Percentiles rank a stretch among this genome's conserved stretches.
These are phyloP conservation scores for Ceryle rudis DNA, from an alignment of 2,797 vertebrate species.

Conservation along the genomic window DNA sequence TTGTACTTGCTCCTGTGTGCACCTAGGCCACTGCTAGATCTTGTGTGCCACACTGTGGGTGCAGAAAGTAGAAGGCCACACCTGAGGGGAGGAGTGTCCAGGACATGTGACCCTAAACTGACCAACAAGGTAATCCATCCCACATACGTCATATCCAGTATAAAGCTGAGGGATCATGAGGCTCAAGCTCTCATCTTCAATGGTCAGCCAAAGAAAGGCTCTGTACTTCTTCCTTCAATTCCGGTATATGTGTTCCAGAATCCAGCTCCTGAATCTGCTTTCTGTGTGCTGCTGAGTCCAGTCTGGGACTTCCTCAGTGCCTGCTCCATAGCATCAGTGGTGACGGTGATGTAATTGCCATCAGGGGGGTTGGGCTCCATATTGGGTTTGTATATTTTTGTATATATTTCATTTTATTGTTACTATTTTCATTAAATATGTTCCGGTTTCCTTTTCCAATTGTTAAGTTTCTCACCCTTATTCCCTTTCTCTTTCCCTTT, in stretches of 20 bases:
- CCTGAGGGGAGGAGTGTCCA: too few relatives aligned
- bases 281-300: neutral
- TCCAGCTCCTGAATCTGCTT: neutral
- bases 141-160: too few relatives aligned
- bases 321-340: neutral
- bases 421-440: neutral
- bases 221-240: neutral
- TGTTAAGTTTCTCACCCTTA: neutral
- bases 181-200: neutral
- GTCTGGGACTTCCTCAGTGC: too few relatives aligned
- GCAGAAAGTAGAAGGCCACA: too few relatives aligned
- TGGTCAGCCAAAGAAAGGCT: neutral
- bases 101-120: too few relatives aligned
- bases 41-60: too few relatives aligned
- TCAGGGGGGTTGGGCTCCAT: neutral
- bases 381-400: neutral
- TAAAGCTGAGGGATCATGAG: too few relatives aligned
- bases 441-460: too few relatives aligned
- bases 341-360: neutral
- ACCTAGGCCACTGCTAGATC: too few relatives aligned
- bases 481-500: neutral
- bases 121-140: too few relatives aligned
- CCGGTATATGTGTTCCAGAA: neutral
- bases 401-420: neutral
- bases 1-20: too few relatives aligned